Percentiles rank a stretch among this genome's conserved stretches.
These are phyloP conservation scores for Orestias chungarensis DNA, from an alignment of 2,797 vertebrate species.

Conservation along the genomic window DNA sequence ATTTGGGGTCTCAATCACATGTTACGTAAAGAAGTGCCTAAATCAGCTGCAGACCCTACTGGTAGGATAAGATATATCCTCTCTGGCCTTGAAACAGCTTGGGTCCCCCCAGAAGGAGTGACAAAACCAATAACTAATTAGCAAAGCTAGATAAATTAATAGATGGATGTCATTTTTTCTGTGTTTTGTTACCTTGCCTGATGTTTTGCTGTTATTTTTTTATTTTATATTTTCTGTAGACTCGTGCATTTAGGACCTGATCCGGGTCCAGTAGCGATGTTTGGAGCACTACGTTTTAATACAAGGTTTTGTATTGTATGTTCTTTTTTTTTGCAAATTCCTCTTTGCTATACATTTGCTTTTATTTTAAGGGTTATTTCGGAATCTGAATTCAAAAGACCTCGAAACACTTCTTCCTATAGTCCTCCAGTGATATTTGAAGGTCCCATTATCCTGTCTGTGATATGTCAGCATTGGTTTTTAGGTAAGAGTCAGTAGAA, in stretches of 20 bases:
- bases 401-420: not conserved
- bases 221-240: not conserved
- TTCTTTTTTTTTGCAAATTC: no score
- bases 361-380: not conserved
- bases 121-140: not conserved
- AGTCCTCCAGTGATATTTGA: not conserved
- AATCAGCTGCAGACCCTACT: no score
- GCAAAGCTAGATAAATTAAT: no score
- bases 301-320: no score
- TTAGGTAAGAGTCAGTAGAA: not conserved
- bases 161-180: not conserved
- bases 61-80: no score
- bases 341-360: no score
- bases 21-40: no score
- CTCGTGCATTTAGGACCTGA: not conserved
- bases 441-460: not conserved
- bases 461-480: not conserved
- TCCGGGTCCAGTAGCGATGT: not conserved
- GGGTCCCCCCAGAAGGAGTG: no score
- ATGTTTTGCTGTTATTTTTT: not conserved
- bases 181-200: not conserved
- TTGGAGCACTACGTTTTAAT: not conserved
- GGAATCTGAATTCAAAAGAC: not conserved
- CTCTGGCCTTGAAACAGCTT: no score
- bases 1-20: no score